Evolutionary conservation across 1,140 invertebrate species (phyloP), one percentile per base, ranked within the genome.

Genomic region (Sitobion miscanthi): DNA sequence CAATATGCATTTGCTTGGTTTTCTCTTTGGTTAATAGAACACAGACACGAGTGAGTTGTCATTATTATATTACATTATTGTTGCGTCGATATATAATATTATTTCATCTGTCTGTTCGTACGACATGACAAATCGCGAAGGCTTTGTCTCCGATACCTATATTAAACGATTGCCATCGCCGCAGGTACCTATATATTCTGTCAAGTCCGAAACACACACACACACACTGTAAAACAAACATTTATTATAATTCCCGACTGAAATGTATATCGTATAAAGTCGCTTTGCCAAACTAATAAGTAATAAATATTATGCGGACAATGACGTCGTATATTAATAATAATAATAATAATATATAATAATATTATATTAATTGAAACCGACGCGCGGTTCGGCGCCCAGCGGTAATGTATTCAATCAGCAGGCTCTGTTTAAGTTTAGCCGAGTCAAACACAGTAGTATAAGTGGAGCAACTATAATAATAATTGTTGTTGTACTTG

Each of bases 401-500:
- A n/a, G 62, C n/a, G n/a, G 62, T n/a, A 77, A 77, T 20, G 30
- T n/a, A 77, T 77, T 77, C 62, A 77, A 77, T 77, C 62, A n/a
- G 30, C 62, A 77, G 14, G 62, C 14, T 77, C 4, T n/a, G n/a
- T 69, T 69, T n/a, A 17, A n/a, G 62, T 77, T 77, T 77, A 77
- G n/a, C n/a, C 4, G n/a, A 77, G 62, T n/a, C n/a, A 23, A 77
- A 77, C 14, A 17, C 62, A n/a, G 30, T 35, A n/a, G 62, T 54
- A 52, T 69, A 77, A 77, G 62, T n/a, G n/a, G 14, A 77, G 14
- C 30, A n/a, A 77, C 62, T 77, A 17, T 77, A 77, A n/a, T 77
- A 35, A 77, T 77, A n/a, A 77, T n/a, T n/a, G n/a, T 77, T 77
- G n/a, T 77, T n/a, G 62, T 77, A 77, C 62, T n/a, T 77, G n/a